Base-by-base conservation (phyloP, 2,797 vertebrate species). In the Sebastes oblongus region DNA sequence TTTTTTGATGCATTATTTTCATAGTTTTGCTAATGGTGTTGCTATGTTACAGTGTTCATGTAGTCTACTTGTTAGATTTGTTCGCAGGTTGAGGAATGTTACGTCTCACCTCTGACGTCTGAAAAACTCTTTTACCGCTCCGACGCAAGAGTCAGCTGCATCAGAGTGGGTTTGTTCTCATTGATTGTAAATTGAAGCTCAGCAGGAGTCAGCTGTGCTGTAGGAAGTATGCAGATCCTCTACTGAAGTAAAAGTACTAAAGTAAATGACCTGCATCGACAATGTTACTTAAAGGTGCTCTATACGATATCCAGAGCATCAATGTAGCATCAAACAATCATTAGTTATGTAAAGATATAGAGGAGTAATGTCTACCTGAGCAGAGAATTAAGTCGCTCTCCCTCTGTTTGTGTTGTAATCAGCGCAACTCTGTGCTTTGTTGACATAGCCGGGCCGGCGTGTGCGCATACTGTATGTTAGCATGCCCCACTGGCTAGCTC, bases 71-170 rank as follows among this genome's bases (percentile, higher is more conserved):
- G 84, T 76, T n/a, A 87, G 54, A 84, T 80, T 73, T 7, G 30
- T 52, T 42, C 4, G 3, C 76, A 16, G 58, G 20, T 54, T 72
- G 86, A 36, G 82, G 89, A 90, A 90, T 90, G 88, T 90, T 4
- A 3, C 72, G 18, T 62, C 72, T 77, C n/a, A 1, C 16, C 73
- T 69, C 75, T 24, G 79, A 78, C n/a, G 22, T 62, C 39, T 52
- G 69, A n/a, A 54, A 58, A 36, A 9, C 4, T 61, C 8, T 20
- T 67, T 46, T 29, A 54, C 36, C 7, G 29, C 56, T n/a, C 39
- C 7, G 25, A 71, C 52, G 25, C 24, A 3, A 20, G 46, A 62
- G 22, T 16, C 14, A 13, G 10, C 14, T 36, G 46, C 46, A 5
- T 32, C 1, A n/a, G 16, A 24, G n/a, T 16, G 10, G 12, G 12